Percentiles rank a stretch among this genome's conserved stretches.
Evolutionary conservation across 2,797 vertebrate genomes (phyloP).

Genomic region (Arnoldichthys spilopterus): DNA sequence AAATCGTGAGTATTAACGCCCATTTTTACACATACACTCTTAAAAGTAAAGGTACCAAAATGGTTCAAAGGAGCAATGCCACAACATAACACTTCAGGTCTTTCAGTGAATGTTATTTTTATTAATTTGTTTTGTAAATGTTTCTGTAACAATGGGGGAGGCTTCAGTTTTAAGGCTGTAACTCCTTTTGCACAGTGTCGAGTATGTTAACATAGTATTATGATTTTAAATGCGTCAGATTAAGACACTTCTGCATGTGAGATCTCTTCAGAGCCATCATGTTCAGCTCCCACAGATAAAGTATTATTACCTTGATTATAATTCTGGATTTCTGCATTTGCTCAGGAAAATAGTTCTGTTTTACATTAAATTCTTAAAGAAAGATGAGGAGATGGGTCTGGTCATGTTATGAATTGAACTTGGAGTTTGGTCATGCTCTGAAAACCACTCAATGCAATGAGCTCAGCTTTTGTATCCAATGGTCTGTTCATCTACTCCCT

Average conservation of each 20-base stretch:
- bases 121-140: too few relatives aligned
- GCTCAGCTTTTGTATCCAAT: neutral
- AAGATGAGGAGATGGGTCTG: neutral
- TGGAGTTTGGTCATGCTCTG: neutral
- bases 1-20: conserved; percentile 6
- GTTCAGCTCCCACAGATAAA: neutral
- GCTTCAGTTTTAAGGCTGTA: too few relatives aligned
- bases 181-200: too few relatives aligned
- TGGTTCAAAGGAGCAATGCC: neutral
- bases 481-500: neutral
- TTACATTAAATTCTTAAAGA: neutral
- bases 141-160: too few relatives aligned
- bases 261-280: neutral
- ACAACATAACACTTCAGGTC: too few relatives aligned
- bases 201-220: neutral
- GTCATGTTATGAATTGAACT: neutral
- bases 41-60: neutral
- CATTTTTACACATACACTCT: neutral
- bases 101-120: too few relatives aligned
- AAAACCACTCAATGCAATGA: conserved; percentile 5
- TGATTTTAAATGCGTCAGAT: neutral
- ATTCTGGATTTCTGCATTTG: neutral
- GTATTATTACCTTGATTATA: neutral
- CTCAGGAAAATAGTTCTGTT: neutral
- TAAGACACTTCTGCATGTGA: neutral